phyloP scores from a whole-genome alignment of 2,888 invertebrate species.

The Euclidia mi region DNA sequence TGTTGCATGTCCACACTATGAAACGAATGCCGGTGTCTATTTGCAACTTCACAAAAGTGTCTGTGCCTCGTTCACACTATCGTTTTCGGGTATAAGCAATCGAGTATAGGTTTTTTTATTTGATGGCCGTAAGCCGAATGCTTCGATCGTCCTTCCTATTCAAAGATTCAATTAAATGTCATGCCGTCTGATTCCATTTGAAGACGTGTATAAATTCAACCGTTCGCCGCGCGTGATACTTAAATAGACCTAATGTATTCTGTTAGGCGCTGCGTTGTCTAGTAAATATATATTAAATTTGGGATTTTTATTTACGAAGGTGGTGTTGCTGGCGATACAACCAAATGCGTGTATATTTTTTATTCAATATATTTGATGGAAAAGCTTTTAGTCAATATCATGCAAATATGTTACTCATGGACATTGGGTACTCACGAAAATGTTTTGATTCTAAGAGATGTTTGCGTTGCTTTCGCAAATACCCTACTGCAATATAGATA shows the following conservation, averaged over 20 bases:
- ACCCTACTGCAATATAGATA: too few relatives aligned
- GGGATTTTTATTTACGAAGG: too few relatives aligned
- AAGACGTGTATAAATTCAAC: constrained; percentile 30
- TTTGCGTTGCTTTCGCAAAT: too few relatives aligned
- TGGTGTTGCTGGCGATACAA: too few relatives aligned
- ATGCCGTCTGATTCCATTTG: constrained; percentile 15
- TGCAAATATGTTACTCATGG: too few relatives aligned
- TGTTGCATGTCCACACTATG: constrained; percentile 12
- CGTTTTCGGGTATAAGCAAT: constrained; percentile 44
- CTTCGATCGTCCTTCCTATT: constrained; percentile 34
- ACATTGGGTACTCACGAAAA: too few relatives aligned
- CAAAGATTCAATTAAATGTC: constrained; percentile 42
- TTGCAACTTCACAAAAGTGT: constrained; percentile 33
- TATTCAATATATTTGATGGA: too few relatives aligned
- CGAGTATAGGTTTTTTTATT: constrained; percentile 35
- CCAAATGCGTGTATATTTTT: too few relatives aligned
- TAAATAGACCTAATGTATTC: constrained; percentile 18
- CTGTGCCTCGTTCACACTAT: constrained; percentile 32
- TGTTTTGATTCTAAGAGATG: too few relatives aligned
- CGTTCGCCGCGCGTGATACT: constrained; percentile 21
- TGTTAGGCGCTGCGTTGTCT: too few relatives aligned
- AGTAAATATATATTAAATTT: too few relatives aligned
- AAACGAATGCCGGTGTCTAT: constrained; percentile 30
- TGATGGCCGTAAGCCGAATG: constrained; percentile 37
- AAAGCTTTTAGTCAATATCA: too few relatives aligned